phyloP scores from a whole-genome alignment of 2,797 vertebrate species.

The Esox masquinongy region DNA sequence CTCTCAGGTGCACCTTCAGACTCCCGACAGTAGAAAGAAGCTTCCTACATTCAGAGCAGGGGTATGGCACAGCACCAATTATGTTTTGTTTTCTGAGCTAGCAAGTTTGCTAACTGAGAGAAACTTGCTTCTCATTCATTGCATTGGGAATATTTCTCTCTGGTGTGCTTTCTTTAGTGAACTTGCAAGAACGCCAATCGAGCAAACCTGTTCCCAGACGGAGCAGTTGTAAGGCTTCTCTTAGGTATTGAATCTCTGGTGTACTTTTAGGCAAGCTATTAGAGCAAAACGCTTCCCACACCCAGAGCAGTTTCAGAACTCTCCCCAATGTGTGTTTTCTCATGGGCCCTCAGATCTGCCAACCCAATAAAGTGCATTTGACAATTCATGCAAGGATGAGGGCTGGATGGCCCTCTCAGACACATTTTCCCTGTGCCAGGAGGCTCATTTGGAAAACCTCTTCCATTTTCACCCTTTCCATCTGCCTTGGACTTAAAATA shows the following conservation, averaged over 20 bases:
- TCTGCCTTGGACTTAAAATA: not conserved
- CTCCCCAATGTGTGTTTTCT: not conserved
- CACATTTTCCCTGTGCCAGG: not conserved
- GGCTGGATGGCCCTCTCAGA: not conserved
- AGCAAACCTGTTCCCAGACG: not conserved
- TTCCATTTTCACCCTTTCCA: not conserved
- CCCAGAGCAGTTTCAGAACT: not conserved
- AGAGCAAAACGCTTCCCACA: not conserved
- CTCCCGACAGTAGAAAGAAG: slow-evolving; percentile 28
- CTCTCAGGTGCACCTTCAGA: slow-evolving; percentile 47
- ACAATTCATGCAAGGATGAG: not conserved
- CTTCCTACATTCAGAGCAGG: slow-evolving; percentile 30
- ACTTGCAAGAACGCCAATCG: not conserved
- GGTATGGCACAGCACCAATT: slow-evolving; percentile 26
- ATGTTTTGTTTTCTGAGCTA: slow-evolving; percentile 34
- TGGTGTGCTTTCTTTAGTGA: not conserved
- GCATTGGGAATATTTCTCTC: slow-evolving; percentile 50
- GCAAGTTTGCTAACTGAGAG: not conserved
- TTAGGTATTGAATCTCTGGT: not conserved
- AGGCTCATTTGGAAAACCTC: not conserved
- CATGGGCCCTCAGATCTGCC: not conserved
- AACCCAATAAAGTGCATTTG: not conserved
- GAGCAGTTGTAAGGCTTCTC: not conserved
- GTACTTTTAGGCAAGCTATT: not conserved
- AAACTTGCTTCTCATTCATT: slow-evolving; percentile 4